These are phyloP conservation scores for Ancistrus triradiatus DNA, from an alignment of 2,113 vertebrate genomes.

Conservation along the genomic window DNA sequence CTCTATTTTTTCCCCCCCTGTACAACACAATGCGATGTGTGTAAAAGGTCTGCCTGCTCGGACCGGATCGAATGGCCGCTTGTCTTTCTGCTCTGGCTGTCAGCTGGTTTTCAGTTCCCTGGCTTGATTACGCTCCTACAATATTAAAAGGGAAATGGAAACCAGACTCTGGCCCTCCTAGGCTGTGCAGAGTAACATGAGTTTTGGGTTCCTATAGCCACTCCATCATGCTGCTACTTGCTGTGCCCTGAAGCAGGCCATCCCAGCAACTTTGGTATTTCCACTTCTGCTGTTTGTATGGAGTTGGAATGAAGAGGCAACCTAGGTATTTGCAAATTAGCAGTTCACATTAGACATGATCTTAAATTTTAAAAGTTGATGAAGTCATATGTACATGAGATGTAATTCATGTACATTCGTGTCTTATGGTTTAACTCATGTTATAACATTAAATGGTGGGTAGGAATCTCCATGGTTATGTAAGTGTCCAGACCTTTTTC, in stretches of 20 bases:
- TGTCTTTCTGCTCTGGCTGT: conserved; percentile 33
- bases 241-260: neutral
- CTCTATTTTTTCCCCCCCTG: conserved; percentile 20
- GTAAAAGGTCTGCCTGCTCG: conserved; percentile 29
- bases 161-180: conserved; percentile 34
- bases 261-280: no score
- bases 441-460: no score
- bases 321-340: no score
- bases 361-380: no score
- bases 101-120: conserved; percentile 48
- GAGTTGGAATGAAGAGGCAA: no score
- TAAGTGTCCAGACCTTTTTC: no score
- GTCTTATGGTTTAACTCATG: no score
- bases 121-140: conserved; percentile 50
- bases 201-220: conserved; percentile 51
- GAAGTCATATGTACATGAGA: no score
- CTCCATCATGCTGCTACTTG: conserved; percentile 10
- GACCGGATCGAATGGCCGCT: conserved; percentile 40
- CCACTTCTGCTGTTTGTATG: no score
- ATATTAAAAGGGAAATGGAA: conserved; percentile 56
- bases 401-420: no score
- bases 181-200: conserved; percentile 41
- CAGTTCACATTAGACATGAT: no score
- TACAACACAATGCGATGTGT: conserved; percentile 32
- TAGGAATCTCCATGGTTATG: no score